Evolutionary conservation across 2,797 vertebrate species (phyloP).

Genomic region (Sciaenops ocellatus): DNA sequence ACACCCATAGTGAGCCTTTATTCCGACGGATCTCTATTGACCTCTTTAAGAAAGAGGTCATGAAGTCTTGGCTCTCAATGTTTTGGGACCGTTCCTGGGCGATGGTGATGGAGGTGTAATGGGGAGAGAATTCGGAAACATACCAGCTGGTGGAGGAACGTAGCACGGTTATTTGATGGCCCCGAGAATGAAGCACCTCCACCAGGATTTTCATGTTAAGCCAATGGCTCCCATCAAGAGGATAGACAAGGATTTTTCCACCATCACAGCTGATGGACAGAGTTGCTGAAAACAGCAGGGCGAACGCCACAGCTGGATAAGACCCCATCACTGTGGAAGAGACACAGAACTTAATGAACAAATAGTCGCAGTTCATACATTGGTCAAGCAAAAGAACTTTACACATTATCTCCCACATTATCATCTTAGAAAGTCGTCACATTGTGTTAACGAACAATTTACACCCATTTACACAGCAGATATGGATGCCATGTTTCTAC

Average conservation of each 20-base stretch:
- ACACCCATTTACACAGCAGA: no score
- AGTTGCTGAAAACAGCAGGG: conserved; percentile 50
- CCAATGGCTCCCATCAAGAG: conserved; percentile 79
- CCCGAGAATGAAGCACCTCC: conserved; percentile 64
- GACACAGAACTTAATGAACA: conserved; percentile 5
- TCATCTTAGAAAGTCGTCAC: no score
- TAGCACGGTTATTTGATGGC: conserved; percentile 72
- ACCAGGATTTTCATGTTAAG: conserved; percentile 77
- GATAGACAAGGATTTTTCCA: conserved; percentile 70
- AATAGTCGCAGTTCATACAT: not conserved
- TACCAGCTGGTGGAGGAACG: conserved; percentile 76
- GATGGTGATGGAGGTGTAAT: conserved; percentile 72
- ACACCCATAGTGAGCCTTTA: conserved; percentile 37
- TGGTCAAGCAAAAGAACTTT: no score
- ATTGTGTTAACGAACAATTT: no score
- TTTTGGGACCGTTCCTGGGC: conserved; percentile 36
- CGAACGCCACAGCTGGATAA: conserved; percentile 21
- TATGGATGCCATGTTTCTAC: no score
- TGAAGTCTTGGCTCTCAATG: conserved; percentile 60
- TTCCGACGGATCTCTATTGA: conserved; percentile 53
- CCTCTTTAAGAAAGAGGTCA: conserved; percentile 55
- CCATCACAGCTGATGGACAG: conserved; percentile 42
- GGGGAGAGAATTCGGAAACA: conserved; percentile 59
- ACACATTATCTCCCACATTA: no score
- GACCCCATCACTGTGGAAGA: conserved; percentile 58